Conservation (phyloP, 1,140 invertebrate genomes). For the Melanaphis sacchari region DNA sequence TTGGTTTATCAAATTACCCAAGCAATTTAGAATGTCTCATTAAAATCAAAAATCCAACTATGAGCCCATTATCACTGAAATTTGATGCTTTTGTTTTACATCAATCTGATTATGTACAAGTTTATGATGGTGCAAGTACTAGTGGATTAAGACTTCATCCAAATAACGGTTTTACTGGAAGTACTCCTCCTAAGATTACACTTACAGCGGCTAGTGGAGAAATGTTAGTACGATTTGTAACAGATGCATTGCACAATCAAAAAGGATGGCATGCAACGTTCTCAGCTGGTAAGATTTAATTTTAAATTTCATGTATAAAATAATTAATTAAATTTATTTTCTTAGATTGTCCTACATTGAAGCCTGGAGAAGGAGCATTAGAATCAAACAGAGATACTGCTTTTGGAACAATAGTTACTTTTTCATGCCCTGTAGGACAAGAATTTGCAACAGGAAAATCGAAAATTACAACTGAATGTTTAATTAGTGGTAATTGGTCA, state of each 20-base stretch:
- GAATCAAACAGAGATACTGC: slow-evolving; percentile 90
- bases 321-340: slow-evolving; percentile 60
- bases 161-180: slow-evolving; percentile 85
- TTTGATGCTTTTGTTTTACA: slow-evolving; percentile 88
- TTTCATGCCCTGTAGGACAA: slow-evolving; percentile 91
- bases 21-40: slow-evolving; percentile 92
- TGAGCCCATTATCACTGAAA: slow-evolving; percentile 84
- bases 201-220: slow-evolving; percentile 91
- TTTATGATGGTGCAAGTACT: slow-evolving; percentile 87
- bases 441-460: slow-evolving; percentile 91
- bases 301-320: background rate
- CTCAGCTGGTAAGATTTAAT: slow-evolving; percentile 75
- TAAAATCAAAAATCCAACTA: slow-evolving; percentile 82
- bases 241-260: slow-evolving; percentile 84
- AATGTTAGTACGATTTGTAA: slow-evolving; percentile 86
- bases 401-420: slow-evolving; percentile 88
- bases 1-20: slow-evolving; percentile 82
- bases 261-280: slow-evolving; percentile 89
- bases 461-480: slow-evolving; percentile 83
- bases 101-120: slow-evolving; percentile 81
- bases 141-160: slow-evolving; percentile 87
- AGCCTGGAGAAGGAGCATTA: slow-evolving; percentile 84
- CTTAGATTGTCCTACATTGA: slow-evolving; percentile 85
- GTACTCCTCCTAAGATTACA: slow-evolving; percentile 81
- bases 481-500: slow-evolving; percentile 92